These are phyloP conservation scores for Cephalophus harveyi DNA, from an alignment of 2,113 vertebrate species.

Conservation along the genomic window DNA sequence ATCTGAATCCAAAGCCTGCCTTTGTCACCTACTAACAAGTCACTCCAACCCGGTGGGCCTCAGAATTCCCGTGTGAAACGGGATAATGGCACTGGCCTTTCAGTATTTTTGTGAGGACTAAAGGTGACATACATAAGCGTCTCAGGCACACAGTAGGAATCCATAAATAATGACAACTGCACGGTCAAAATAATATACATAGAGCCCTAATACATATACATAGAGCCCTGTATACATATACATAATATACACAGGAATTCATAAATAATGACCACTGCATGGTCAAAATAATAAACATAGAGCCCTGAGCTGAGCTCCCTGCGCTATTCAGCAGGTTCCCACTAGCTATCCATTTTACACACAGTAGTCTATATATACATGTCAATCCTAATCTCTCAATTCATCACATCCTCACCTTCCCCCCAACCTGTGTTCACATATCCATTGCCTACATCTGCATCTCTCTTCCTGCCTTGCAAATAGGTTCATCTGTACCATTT, in stretches of 20 bases:
- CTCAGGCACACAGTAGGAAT: neutral
- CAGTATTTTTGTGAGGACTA: fast-evolving
- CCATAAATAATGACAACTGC: no score
- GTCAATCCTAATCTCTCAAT: neutral
- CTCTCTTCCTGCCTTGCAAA: neutral
- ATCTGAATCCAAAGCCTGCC: neutral
- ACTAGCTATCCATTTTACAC: neutral
- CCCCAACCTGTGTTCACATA: neutral
- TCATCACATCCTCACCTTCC: neutral
- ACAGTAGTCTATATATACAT: neutral
- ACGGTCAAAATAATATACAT: neutral
- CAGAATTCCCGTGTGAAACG: neutral
- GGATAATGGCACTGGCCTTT: neutral
- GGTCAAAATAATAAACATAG: neutral
- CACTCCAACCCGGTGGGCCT: neutral
- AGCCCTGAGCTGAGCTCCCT: neutral
- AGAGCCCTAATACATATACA: no score
- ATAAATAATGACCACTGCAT: no score
- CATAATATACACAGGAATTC: no score
- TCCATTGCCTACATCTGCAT: neutral
- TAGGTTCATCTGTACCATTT: neutral
- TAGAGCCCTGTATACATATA: no score
- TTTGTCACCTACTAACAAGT: neutral
- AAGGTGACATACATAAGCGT: neutral
- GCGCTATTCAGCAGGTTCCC: neutral